Percentiles rank a stretch among this genome's conserved stretches.
phyloP scores from a whole-genome alignment of 2,113 vertebrate genomes.

The Vulpes ferrilata region DNA sequence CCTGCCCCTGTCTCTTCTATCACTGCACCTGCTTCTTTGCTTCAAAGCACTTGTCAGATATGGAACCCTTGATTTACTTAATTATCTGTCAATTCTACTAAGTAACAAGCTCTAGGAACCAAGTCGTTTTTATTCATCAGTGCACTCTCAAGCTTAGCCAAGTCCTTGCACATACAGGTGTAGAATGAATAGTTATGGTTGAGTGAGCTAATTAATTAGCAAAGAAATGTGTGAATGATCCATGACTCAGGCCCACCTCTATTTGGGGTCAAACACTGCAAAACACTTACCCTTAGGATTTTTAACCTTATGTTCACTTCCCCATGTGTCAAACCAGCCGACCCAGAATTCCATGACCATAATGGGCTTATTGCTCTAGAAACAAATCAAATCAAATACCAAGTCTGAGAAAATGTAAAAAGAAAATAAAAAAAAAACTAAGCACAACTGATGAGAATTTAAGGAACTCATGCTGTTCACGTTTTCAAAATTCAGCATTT shows the following conservation, averaged over 20 bases:
- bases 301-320: background rate
- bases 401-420: background rate
- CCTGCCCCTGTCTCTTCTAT: background rate
- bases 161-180: background rate
- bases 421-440: background rate
- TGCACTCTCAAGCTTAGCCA: too few relatives aligned
- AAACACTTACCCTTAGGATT: background rate
- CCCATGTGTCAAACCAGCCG: slow-evolving; percentile 77
- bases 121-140: background rate
- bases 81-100: background rate
- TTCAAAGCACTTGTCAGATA: background rate
- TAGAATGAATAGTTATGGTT: background rate
- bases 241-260: background rate
- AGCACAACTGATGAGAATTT: background rate
- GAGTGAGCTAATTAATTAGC: background rate
- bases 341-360: slow-evolving; percentile 79
- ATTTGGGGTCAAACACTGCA: background rate
- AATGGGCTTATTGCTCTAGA: slow-evolving; percentile 66
- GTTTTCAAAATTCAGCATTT: background rate
- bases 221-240: background rate
- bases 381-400: slow-evolving; percentile 43
- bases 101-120: background rate
- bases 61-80: background rate
- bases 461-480: background rate
- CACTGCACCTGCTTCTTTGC: background rate